Percentiles rank a stretch among this genome's conserved stretches.
Evolutionary conservation across 2,797 vertebrate species (phyloP).

Genomic region (Crocidura indochinensis): DNA sequence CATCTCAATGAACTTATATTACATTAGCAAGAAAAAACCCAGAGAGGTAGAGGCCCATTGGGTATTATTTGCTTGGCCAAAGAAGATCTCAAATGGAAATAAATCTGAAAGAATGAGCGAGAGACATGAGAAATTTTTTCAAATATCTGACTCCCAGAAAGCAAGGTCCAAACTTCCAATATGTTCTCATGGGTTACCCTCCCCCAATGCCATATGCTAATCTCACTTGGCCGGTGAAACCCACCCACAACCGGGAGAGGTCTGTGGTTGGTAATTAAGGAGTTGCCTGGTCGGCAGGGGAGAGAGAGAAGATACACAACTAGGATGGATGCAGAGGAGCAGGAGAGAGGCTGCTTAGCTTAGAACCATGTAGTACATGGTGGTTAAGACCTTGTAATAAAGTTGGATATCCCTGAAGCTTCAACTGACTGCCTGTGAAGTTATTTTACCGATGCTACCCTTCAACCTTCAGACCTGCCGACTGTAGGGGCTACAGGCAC

Average conservation of each 20-base stretch:
- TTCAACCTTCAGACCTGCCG: too few species aligned
- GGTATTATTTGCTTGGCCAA: conserved; percentile 63
- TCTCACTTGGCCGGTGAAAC: too few species aligned
- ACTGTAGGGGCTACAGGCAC: too few species aligned
- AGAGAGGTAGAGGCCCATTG: neutral
- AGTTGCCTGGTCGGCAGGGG: too few species aligned
- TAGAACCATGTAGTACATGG: too few species aligned
- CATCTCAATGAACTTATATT: conserved; percentile 70
- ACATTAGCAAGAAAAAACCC: conserved; percentile 22
- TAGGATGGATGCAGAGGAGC: too few species aligned
- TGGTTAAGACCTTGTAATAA: too few species aligned
- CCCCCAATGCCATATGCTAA: too few species aligned
- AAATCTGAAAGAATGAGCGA: conserved; percentile 15
- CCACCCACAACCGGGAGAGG: too few species aligned
- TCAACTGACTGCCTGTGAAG: neutral
- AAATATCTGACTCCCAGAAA: conserved; percentile 34
- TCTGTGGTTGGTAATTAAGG: too few species aligned
- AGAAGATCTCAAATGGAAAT: conserved; percentile 55
- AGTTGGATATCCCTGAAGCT: neutral
- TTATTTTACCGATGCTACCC: too few species aligned
- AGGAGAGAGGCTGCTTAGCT: neutral
- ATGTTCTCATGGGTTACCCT: neutral
- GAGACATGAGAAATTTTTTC: conserved; percentile 29
- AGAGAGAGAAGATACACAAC: too few species aligned
- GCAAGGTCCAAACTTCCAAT: neutral